A percentile compares a stretch with the other conserved stretches of the same genome.
Evolutionary conservation across 2,113 vertebrate genomes (phyloP).

Genomic region (Pavo muticus): DNA sequence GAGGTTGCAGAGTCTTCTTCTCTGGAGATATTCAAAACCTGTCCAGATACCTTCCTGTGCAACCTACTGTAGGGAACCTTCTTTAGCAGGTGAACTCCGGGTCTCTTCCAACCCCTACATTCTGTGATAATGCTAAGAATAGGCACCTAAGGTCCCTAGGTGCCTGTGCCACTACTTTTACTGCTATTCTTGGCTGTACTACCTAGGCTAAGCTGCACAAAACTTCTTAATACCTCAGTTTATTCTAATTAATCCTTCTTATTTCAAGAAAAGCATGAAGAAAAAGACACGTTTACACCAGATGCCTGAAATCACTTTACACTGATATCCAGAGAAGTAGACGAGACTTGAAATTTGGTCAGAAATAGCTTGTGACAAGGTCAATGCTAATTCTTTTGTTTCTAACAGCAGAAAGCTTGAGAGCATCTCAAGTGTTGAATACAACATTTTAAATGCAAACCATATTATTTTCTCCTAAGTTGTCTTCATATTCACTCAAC

Average conservation of each 20-base stretch:
- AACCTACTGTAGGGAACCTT: too few relatives aligned
- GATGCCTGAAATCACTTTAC: background rate
- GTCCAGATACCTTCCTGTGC: too few relatives aligned
- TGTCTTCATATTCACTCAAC: background rate
- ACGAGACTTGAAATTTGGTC: background rate
- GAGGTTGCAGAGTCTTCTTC: too few relatives aligned
- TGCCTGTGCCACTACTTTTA: background rate
- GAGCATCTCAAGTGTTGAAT: background rate
- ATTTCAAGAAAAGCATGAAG: background rate
- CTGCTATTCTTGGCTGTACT: background rate
- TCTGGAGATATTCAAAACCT: too few relatives aligned
- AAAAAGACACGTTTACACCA: background rate
- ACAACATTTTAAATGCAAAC: background rate
- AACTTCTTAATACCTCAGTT: background rate
- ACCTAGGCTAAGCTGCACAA: background rate
- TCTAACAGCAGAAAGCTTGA: background rate
- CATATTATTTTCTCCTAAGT: background rate
- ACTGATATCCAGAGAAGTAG: background rate
- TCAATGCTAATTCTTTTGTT: background rate
- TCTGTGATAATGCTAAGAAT: background rate
- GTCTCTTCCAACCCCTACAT: background rate
- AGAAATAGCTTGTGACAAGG: background rate
- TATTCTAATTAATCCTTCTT: background rate
- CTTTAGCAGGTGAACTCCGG: too few relatives aligned
- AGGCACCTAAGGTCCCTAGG: background rate